Evolutionary conservation across 30 jellyfish, hydroid and myxozoan species (phyloP), one percentile per base, ranked within the genome.

Genomic region (Turritopsis rubra): DNA sequence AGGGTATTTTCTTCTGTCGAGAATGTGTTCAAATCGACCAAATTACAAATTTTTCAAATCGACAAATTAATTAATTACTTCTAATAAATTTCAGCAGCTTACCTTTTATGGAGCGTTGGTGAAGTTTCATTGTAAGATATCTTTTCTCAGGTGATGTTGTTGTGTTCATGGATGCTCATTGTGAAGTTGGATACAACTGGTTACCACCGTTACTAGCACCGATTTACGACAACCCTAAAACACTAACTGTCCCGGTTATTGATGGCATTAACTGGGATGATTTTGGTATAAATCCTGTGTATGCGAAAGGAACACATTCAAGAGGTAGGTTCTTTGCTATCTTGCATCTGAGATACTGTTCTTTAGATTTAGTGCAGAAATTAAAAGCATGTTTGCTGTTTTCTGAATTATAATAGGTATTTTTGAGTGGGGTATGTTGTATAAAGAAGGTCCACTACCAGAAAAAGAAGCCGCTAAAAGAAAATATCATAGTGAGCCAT

Each of bases 141-240:
- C n/a, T n/a, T n/a, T n/a, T 80, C 24, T 82, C 85, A 82, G 88
- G 88, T 28, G 88, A 82, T 25, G 88, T 82, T n/a, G 73, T 82
- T 71, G 88, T 82, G 0, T 82, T 82, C 53, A 0, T 82, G 73
- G 88, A 82, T 71, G 88, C 88, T 18, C 88, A 82, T n/a, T 82
- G 88, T n/a, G 88, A 82, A 82, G 88, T 82, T 16, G 88, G 88
- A 3, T 22, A n/a, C 18, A 82, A 82, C 75, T 82, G 88, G 88
- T 41, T 82, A 1, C 88, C 88, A 65, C 88, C 88, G n/a, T 25
- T 82, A 28, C 21, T 82, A 21, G 88, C 88, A 26, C 88, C 88
- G 27, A 82, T 82, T 26, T 54, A 66, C 27, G 88, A 82, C 23
- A 70, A 82, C 65, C 88, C 88, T 16, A 66, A 65, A 23, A 82